Conservation (phyloP, 53 echinoderm and acorn worm species). For the Holothuria leucospilota region DNA sequence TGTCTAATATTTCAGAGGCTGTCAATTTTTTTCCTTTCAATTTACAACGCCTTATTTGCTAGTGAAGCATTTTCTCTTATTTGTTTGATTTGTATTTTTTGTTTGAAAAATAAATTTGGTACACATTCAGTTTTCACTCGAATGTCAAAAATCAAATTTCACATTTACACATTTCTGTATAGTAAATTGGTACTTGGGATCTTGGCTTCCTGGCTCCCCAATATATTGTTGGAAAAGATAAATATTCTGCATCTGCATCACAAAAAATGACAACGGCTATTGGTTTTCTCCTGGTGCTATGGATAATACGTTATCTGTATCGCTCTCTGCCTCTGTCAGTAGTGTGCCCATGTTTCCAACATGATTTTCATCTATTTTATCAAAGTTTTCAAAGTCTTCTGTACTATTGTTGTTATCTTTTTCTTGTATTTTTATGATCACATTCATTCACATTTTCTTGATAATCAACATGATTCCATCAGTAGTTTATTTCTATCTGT, state of each 20-base stretch:
- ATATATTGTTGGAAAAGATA: conserved; percentile 61
- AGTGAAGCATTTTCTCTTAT: conserved; percentile 24
- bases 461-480: neutral
- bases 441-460: too few relatives aligned
- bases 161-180: conserved; percentile 40
- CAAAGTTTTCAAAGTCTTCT: too few relatives aligned
- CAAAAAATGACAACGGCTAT: conserved; percentile 9
- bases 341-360: conserved; percentile 24
- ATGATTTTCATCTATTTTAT: too few relatives aligned
- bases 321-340: neutral
- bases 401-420: too few relatives aligned
- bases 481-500: neutral
- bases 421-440: too few relatives aligned
- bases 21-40: conserved; percentile 30
- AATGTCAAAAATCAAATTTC: conserved; percentile 39
- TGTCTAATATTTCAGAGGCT: neutral
- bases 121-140: conserved; percentile 20
- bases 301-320: neutral
- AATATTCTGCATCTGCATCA: conserved; percentile 49
- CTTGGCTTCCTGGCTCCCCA: conserved; percentile 21
- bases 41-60: conserved; percentile 39
- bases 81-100: conserved; percentile 50
- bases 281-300: conserved; percentile 35
- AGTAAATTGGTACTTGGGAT: neutral
- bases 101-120: conserved; percentile 36